These are phyloP conservation scores for Chloroceryle amazona DNA, from an alignment of 2,797 vertebrate genomes.

Conservation along the genomic window DNA sequence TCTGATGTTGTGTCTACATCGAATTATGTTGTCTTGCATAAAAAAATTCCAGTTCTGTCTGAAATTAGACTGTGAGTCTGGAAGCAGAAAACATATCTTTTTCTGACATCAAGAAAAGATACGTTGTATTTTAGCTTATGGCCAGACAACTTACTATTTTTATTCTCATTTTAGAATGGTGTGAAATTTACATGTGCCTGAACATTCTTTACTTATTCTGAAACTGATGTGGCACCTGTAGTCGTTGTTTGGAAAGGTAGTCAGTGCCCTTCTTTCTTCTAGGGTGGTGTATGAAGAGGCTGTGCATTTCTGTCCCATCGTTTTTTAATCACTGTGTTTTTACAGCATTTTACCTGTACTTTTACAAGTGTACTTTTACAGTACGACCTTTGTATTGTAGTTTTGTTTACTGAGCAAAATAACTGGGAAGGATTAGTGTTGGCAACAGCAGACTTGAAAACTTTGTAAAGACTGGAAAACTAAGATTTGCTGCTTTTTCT, in stretches of 20 bases:
- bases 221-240: background rate
- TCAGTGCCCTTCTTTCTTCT: background rate
- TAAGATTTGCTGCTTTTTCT: conserved; percentile 17
- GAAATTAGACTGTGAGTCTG: background rate
- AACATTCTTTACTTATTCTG: background rate
- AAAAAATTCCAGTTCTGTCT: background rate
- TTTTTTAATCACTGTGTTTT: background rate
- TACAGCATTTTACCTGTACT: background rate
- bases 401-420: conserved; percentile 31
- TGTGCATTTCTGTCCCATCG: background rate
- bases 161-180: background rate
- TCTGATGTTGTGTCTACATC: background rate
- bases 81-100: background rate
- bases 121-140: background rate
- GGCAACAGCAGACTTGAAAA: background rate
- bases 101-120: background rate
- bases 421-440: background rate
- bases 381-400: background rate
- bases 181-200: background rate
- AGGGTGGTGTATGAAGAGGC: background rate
- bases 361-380: too few species aligned
- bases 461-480: background rate
- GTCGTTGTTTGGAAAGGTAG: background rate
- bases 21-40: background rate
- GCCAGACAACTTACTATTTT: background rate